phyloP scores from a whole-genome alignment of 2,113 vertebrate genomes.

The Noturus placidus region DNA sequence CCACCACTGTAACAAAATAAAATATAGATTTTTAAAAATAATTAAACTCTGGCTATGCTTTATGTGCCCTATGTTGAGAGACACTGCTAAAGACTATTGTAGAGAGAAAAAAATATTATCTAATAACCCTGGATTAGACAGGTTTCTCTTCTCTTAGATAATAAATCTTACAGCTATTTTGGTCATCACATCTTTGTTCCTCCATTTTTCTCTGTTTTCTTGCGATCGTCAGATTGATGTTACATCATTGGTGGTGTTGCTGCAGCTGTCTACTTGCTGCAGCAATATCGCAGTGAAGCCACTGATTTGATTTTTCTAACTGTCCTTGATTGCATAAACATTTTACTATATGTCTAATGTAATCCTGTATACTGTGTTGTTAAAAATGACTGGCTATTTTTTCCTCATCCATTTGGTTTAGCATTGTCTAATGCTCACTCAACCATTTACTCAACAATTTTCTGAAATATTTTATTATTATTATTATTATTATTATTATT shows the following conservation, averaged over 20 bases:
- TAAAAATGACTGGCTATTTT: not conserved
- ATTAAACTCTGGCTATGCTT: not conserved
- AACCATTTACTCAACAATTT: not conserved
- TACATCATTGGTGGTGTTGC: not conserved
- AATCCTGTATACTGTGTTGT: not conserved
- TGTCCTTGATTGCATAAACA: not conserved
- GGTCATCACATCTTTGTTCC: not conserved
- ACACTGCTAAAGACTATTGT: not conserved
- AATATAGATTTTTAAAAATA: not conserved
- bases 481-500: not conserved
- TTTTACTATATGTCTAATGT: not conserved
- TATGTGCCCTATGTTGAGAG: not conserved
- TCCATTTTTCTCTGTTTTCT: not conserved
- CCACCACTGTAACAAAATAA: not conserved
- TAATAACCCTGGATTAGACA: not conserved
- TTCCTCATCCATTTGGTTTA: not conserved
- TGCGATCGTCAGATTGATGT: not conserved
- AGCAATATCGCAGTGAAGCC: not conserved
- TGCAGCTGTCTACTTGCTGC: not conserved
- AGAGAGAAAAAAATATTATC: not conserved
- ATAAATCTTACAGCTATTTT: not conserved
- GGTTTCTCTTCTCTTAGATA: constrained; percentile 1
- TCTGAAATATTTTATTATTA: not conserved
- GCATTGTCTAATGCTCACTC: not conserved
- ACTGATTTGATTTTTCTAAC: not conserved